These are phyloP conservation scores for Zaprionus inermis DNA, from an alignment of 1,140 invertebrate species.

Conservation along the genomic window DNA sequence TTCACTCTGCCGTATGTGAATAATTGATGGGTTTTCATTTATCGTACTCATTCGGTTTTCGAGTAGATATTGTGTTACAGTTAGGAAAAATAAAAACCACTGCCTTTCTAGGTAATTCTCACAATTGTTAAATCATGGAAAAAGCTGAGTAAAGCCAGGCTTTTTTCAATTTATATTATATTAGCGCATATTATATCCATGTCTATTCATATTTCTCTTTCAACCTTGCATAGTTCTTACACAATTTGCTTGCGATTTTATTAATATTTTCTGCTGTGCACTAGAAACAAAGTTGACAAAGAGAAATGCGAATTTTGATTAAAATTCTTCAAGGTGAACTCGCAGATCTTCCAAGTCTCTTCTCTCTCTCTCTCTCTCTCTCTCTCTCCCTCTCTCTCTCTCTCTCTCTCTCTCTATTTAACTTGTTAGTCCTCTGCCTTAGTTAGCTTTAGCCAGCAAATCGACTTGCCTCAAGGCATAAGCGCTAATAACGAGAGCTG, in stretches of 20 bases:
- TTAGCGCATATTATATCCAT: neutral
- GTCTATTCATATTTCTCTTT: neutral
- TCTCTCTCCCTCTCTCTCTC: neutral
- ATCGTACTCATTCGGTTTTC: neutral
- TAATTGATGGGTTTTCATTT: conserved; percentile 41
- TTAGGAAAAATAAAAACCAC: neutral
- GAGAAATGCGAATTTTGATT: conserved; percentile 3
- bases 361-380: neutral
- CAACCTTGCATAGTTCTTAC: neutral
- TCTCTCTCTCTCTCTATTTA: neutral
- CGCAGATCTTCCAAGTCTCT: neutral
- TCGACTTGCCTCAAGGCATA: neutral
- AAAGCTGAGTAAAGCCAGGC: neutral
- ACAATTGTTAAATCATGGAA: too few species aligned
- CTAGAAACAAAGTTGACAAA: neutral
- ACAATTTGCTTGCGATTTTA: neutral
- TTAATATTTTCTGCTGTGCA: neutral
- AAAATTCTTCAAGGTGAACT: conserved; percentile 1
- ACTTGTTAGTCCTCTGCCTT: neutral
- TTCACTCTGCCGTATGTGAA: conserved; percentile 18
- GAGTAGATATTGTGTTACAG: neutral
- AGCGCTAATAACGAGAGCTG: conserved; percentile 6
- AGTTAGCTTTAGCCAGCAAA: neutral
- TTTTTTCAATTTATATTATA: too few species aligned
- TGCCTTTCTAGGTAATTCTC: neutral